Evolutionary conservation across 2,797 vertebrate species (phyloP), one percentile per base, ranked within the genome.

Genomic region (Hyperoplus immaculatus): DNA sequence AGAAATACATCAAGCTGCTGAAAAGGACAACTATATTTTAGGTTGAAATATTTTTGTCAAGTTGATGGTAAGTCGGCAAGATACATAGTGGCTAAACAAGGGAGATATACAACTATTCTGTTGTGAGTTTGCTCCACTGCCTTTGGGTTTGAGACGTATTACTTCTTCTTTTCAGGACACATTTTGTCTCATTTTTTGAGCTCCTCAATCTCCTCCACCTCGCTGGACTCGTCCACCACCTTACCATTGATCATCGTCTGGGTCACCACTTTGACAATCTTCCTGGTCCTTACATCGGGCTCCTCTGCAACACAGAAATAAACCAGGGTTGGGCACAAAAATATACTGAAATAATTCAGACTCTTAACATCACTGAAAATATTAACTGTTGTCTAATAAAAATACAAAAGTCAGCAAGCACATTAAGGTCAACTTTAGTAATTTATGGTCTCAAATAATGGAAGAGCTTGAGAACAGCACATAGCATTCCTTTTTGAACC

Each of bases 171-270:
- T 41, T 18, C 14, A 18, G 11, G 29, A 29, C 29, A 18, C 7
- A 9, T 57, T 54, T 39, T 13, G 71, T 64, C 77, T 96, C 84
- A 95, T 92, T 96, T 95, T 66, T 95, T 95, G 49, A 71, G 84
- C 53, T 96, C 95, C 63, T 96, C 94, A 4, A 96, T 94, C 86
- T 96, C 94, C 83, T 96, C 95, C 84, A 96, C 94, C 81, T 96
- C 95, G 11, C 95, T 96, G 59, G 94, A 96, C 89, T 96, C 96
- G 5, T 95, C 91, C 11, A 96, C 94, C 86, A 96, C 94, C 77
- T 96, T 96, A 12, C 96, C 96, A 18, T 96, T 95, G 69, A 96
- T 87, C 93, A 96, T 94, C 4, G 96, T 96, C 90, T 96, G 95
- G 15, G 96, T 96, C 69, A 96, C 95, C 1, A 95, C 95, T 89